These are phyloP conservation scores for Eupeodes luniger DNA, from an alignment of 2,888 invertebrate species.

Conservation along the genomic window DNA sequence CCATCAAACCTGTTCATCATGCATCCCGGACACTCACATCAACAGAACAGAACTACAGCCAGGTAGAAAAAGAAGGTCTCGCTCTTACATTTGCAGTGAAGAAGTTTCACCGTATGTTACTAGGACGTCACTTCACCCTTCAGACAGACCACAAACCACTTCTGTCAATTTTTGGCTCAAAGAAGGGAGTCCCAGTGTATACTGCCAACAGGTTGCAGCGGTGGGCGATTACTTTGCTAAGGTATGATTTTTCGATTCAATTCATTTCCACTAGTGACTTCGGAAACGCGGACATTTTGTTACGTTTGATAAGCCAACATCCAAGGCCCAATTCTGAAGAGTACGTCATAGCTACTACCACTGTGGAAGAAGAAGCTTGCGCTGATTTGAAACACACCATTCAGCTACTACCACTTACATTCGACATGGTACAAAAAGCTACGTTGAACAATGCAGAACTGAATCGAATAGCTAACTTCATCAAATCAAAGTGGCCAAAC, in stretches of 20 bases:
- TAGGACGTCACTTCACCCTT: too few species aligned
- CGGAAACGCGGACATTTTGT: conserved; percentile 53
- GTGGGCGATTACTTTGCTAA: conserved; percentile 71
- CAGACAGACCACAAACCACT: conserved; percentile 78
- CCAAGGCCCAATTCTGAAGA: conserved; percentile 5
- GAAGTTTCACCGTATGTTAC: conserved; percentile 79
- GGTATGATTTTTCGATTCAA: conserved; percentile 70
- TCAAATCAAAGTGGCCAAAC: too few species aligned
- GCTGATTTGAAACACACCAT: neutral
- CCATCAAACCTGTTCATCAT: conserved; percentile 78
- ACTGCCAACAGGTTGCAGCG: conserved; percentile 76
- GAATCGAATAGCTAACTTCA: neutral
- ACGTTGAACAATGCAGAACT: conserved; percentile 8
- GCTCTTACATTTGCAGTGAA: conserved; percentile 79
- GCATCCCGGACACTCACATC: conserved; percentile 79
- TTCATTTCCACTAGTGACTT: conserved; percentile 60
- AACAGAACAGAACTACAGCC: conserved; percentile 80
- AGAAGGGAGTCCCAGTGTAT: conserved; percentile 75
- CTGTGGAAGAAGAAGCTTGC: neutral
- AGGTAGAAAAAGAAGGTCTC: conserved; percentile 80
- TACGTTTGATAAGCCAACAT: conserved; percentile 24
- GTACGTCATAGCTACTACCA: neutral
- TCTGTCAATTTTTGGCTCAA: conserved; percentile 79
- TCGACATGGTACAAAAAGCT: neutral
- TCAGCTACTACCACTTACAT: neutral